These are phyloP conservation scores for Cecidostiba fungosa DNA, from an alignment of 2,888 invertebrate genomes.

Conservation along the genomic window DNA sequence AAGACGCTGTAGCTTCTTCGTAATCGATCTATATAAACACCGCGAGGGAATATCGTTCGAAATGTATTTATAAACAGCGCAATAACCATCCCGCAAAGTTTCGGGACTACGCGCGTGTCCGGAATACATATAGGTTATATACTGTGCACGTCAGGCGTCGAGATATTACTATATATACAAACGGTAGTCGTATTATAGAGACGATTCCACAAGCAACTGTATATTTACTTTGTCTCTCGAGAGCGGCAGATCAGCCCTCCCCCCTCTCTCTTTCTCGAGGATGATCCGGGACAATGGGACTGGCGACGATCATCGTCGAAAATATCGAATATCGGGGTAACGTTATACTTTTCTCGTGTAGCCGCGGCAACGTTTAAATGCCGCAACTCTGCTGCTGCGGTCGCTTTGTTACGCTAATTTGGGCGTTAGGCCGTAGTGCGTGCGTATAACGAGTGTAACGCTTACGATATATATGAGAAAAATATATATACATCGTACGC, in stretches of 20 bases:
- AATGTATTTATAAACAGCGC: conserved; percentile 2
- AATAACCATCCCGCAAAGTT: conserved; percentile 33
- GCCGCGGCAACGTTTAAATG: conserved; percentile 73
- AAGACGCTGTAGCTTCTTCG: background rate
- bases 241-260: background rate
- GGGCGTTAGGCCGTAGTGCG: background rate
- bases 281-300: conserved; percentile 40
- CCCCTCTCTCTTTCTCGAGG: background rate
- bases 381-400: conserved; percentile 51
- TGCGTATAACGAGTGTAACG: background rate
- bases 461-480: too few relatives aligned
- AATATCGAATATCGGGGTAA: conserved; percentile 78
- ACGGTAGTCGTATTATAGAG: background rate
- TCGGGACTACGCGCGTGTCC: conserved; percentile 14
- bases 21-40: background rate
- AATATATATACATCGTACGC: background rate
- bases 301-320: conserved; percentile 76
- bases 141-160: background rate
- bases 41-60: background rate
- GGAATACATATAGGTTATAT: background rate
- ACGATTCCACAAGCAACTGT: conserved; percentile 3
- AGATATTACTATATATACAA: background rate
- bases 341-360: conserved; percentile 75
- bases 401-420: conserved; percentile 19
- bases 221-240: background rate